Percentiles rank a stretch among this genome's conserved stretches.
Conservation (phyloP, 2,797 vertebrate genomes). For the Pangasius sanitwongsei region DNA sequence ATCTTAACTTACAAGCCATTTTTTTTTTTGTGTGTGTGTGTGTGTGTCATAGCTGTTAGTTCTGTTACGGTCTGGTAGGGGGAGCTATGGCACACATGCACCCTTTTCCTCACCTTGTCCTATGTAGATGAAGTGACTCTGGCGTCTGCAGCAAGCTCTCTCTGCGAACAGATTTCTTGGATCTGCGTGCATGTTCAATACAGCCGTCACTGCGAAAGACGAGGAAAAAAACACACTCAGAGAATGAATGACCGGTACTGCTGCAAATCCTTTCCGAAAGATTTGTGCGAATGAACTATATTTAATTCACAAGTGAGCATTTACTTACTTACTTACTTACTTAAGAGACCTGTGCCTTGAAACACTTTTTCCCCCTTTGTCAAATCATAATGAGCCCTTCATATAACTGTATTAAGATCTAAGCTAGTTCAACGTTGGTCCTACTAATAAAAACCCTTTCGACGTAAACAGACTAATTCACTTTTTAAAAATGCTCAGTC, state of each 20-base stretch:
- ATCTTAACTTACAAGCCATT: not conserved
- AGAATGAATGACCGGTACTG: not conserved
- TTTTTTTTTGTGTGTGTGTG: not conserved
- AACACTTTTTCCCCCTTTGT: not conserved
- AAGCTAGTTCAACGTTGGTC: not conserved
- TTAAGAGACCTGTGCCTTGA: not conserved
- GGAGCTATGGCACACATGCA: not conserved
- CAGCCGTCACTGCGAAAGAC: slow-evolving; percentile 66
- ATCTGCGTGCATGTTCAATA: slow-evolving; percentile 62
- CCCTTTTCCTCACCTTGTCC: slow-evolving; percentile 72
- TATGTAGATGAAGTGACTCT: slow-evolving; percentile 74
- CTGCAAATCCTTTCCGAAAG: not conserved
- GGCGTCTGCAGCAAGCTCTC: slow-evolving; percentile 78
- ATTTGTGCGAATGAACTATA: not conserved
- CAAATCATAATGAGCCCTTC: not conserved
- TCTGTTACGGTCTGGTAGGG: slow-evolving; percentile 6
- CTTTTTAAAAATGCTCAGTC: not conserved
- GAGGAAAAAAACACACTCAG: slow-evolving; percentile 18
- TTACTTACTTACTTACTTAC: not conserved
- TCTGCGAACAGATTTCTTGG: slow-evolving; percentile 73
- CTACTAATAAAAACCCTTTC: not conserved
- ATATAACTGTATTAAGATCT: not conserved
- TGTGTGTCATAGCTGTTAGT: not conserved
- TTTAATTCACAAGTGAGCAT: not conserved
- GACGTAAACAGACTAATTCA: not conserved